Base-by-base conservation (phyloP, 2,797 vertebrate species). In the Naso thynnoides region DNA sequence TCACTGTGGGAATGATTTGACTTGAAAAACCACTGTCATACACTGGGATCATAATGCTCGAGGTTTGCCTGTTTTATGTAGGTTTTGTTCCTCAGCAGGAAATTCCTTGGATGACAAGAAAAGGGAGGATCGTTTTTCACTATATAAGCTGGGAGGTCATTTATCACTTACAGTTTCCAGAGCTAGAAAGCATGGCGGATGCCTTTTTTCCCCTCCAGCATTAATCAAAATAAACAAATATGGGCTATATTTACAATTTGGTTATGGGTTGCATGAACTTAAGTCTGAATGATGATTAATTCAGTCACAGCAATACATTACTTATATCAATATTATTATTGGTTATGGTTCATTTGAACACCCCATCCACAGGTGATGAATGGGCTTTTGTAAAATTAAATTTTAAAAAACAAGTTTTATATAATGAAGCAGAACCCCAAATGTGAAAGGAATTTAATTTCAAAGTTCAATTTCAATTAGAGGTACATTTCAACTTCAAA, bases 151-250 rank as follows among this genome's bases (percentile, higher is more conserved):
- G 31, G 16, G 39, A 76, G 71, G 54, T 76, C 62, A 63, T 69
- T 70, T 27, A 68, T 70, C 56, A 27, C 6, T 33, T 41, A 21
- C 23, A 31, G 47, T 45, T 82, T 47, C 33, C 76, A 81, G 57
- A 78, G 58, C 11, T n/a, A 54, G 27, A 66, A 59, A 73, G 71
- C 21, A 53, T 39, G 26, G 19, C 65, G 58, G 59, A 74, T 73
- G 47, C 38, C 31, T n/a, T 70, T 75, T 68, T 42, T 15, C 4
- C 16, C 58, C 10, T 66, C 21, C 21, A 62, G 27, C 47, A 36
- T 81, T 41, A 60, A 73, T 73, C 48, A 55, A 78, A 60, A 73
- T 79, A 72, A 76, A 82, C 48, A 84, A 84, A 84, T 71, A 65
- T 50, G 52, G 44, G 50, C 21, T 24, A 19, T 75, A 68, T 71